phyloP scores from a whole-genome alignment of 2,888 invertebrate species.

The Horisme vitalbata region DNA sequence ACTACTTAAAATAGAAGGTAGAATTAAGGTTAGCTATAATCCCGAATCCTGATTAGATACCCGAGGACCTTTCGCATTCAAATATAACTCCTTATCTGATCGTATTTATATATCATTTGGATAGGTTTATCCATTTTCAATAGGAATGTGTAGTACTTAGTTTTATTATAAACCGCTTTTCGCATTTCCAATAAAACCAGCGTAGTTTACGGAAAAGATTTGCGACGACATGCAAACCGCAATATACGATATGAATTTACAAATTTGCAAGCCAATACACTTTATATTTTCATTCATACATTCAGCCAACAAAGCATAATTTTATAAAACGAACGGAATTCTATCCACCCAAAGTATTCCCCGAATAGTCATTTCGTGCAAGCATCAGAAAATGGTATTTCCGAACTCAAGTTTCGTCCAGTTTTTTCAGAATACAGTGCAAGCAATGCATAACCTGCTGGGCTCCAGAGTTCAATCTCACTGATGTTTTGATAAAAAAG shows the following conservation, averaged over 20 bases:
- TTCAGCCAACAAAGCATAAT: conserved; percentile 3
- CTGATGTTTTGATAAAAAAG: conserved; percentile 54
- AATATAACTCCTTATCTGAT: conserved; percentile 43
- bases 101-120: conserved; percentile 44
- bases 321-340: conserved; percentile 10
- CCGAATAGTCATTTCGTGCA: conserved; percentile 6
- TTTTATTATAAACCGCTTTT: conserved; percentile 4
- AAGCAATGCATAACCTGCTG: conserved; percentile 24
- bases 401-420: conserved; percentile 16
- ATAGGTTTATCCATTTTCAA: conserved; percentile 43
- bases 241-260: background rate
- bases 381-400: conserved; percentile 24
- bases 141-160: conserved; percentile 29
- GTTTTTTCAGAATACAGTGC: conserved; percentile 17
- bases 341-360: conserved; percentile 3
- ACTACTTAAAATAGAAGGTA: conserved; percentile 36
- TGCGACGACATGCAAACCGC: background rate
- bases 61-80: conserved; percentile 36
- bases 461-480: conserved; percentile 41
- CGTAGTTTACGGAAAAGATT: background rate
- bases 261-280: conserved; percentile 3
- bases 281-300: conserved; percentile 9
- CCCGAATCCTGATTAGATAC: conserved; percentile 48
- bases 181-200: background rate
- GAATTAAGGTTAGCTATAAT: conserved; percentile 43